A percentile compares a stretch with the other conserved stretches of the same genome.
Evolutionary conservation across 2,113 vertebrate species (phyloP).

Genomic region (Anthoscopus minutus): DNA sequence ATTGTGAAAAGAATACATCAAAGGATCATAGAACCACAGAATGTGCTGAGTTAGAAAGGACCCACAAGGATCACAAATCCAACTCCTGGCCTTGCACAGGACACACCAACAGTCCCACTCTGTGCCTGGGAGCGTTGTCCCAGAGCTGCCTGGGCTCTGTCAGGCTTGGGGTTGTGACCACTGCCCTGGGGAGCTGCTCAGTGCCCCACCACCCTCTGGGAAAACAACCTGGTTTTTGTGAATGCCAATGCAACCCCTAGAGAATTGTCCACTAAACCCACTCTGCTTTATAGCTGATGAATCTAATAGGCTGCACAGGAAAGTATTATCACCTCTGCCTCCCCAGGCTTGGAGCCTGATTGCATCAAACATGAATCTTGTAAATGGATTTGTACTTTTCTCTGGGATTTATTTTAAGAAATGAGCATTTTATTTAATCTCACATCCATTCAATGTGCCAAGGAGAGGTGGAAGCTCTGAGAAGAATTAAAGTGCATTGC

Average conservation of each 20-base stretch:
- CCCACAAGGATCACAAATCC: not conserved
- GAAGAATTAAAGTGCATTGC: not conserved
- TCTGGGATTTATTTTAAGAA: not conserved
- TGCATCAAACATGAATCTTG: not conserved
- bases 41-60: not conserved
- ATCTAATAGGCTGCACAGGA: not conserved
- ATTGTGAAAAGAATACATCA: not conserved
- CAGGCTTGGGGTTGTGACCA: not conserved
- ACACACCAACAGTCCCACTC: not conserved
- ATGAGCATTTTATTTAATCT: not conserved
- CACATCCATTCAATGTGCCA: not conserved
- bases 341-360: not conserved
- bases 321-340: not conserved
- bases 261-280: not conserved
- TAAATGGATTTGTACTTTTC: not conserved
- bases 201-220: not conserved
- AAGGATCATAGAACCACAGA: not conserved
- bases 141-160: not conserved
- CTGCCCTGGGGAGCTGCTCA: not conserved
- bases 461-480: not conserved
- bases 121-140: fast-evolving
- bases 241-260: not conserved
- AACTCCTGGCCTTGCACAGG: not conserved
- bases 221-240: not conserved
- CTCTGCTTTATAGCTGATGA: not conserved